Conservation (phyloP, 2,113 vertebrate genomes). For the Theristicus caerulescens region DNA sequence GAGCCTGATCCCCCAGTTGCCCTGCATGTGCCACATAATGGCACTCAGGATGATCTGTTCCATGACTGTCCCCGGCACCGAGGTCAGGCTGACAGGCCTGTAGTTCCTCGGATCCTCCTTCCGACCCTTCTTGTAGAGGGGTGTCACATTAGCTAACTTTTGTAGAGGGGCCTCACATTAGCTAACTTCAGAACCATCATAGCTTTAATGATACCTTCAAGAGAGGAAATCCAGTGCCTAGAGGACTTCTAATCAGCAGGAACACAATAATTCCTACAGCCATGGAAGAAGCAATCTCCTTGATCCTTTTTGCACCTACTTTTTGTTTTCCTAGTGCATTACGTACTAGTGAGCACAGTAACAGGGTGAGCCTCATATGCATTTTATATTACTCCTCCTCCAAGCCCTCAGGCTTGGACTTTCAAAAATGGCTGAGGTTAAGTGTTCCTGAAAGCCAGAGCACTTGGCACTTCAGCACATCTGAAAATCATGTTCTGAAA, state of each 20-base stretch:
- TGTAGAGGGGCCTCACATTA: too few species aligned
- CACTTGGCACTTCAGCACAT: not conserved
- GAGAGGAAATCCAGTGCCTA: not conserved
- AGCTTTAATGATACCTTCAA: not conserved
- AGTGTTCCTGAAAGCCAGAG: not conserved
- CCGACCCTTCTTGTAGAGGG: too few species aligned
- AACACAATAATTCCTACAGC: not conserved
- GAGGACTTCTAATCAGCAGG: not conserved
- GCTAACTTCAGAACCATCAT: not conserved
- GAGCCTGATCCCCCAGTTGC: too few species aligned
- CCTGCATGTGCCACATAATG: too few species aligned
- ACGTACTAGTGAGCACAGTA: not conserved
- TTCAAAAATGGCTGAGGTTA: not conserved
- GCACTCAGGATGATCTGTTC: too few species aligned
- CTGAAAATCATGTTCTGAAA: not conserved
- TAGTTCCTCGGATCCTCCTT: too few species aligned
- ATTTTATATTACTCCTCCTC: not conserved
- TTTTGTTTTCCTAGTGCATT: not conserved
- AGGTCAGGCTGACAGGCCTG: too few species aligned
- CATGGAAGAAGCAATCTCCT: not conserved
- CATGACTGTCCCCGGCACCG: too few species aligned
- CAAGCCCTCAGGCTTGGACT: not conserved
- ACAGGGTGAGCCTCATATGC: fast-evolving
- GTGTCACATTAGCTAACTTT: too few species aligned
- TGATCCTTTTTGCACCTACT: not conserved